Conservation (phyloP, 2,888 invertebrate species). For the Diplolepis rosae region DNA sequence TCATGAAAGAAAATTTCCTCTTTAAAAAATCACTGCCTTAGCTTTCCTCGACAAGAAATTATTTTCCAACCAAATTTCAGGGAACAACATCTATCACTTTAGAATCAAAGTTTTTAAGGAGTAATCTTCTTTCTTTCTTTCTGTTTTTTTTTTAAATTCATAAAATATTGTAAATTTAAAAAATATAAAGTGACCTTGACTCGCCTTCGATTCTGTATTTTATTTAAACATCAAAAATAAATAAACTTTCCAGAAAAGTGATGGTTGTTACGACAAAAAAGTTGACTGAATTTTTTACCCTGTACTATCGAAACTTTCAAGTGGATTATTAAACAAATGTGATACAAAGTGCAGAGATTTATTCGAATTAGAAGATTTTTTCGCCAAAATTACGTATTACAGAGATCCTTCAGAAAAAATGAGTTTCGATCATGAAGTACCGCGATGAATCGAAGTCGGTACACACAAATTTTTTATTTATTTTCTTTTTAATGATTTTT, state of each 20-base stretch:
- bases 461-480: not conserved
- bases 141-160: too few relatives aligned
- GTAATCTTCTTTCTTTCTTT: too few relatives aligned
- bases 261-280: too few relatives aligned
- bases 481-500: not conserved
- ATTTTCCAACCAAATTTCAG: too few relatives aligned
- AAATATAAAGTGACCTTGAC: too few relatives aligned
- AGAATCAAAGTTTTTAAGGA: too few relatives aligned
- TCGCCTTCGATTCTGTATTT: too few relatives aligned
- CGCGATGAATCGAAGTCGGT: slow-evolving; percentile 13
- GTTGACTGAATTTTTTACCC: not conserved
- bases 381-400: slow-evolving; percentile 7
- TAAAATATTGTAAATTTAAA: too few relatives aligned
- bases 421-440: slow-evolving; percentile 24
- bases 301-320: not conserved
- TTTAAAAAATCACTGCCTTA: not conserved
- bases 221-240: too few relatives aligned
- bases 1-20: not conserved
- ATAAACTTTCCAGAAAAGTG: not conserved
- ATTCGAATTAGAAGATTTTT: not conserved
- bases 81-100: too few relatives aligned
- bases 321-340: not conserved
- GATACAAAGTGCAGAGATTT: slow-evolving; percentile 1
- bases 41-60: too few relatives aligned
- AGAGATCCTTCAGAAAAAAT: slow-evolving; percentile 6